phyloP scores from a whole-genome alignment of 2,888 invertebrate genomes.

The Sinhomidia bicolor region DNA sequence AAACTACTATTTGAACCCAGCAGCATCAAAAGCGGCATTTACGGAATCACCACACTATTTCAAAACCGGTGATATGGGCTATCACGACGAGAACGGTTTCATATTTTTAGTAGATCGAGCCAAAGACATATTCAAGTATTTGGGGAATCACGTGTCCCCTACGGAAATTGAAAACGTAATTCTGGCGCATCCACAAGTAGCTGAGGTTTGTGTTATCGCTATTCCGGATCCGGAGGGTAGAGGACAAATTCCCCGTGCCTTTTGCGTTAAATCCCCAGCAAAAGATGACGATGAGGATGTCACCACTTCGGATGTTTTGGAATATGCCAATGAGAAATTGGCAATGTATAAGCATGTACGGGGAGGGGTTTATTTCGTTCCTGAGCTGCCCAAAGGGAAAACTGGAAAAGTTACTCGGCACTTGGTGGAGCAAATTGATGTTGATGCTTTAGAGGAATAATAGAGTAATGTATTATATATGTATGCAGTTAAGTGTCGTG shows the following conservation, averaged over 20 bases:
- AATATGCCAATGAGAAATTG: conserved; percentile 74
- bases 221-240: conserved; percentile 76
- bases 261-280: conserved; percentile 67
- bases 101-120: conserved; percentile 76
- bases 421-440: too few relatives aligned
- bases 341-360: conserved; percentile 70
- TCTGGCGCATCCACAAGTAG: conserved; percentile 54
- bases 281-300: conserved; percentile 30
- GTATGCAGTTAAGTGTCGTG: too few relatives aligned
- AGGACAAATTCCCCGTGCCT: conserved; percentile 76
- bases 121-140: conserved; percentile 79
- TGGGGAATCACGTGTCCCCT: conserved; percentile 74
- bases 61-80: conserved; percentile 77
- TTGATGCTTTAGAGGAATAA: too few relatives aligned
- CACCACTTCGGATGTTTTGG: conserved; percentile 58
- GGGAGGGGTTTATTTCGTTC: conserved; percentile 71
- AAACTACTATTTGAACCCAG: conserved; percentile 68
- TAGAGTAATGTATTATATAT: too few relatives aligned
- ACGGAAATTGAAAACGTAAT: conserved; percentile 72
- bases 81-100: conserved; percentile 76
- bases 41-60: conserved; percentile 66
- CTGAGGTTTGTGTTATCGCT: conserved; percentile 75
- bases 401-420: conserved; percentile 74
- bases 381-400: conserved; percentile 69
- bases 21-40: conserved; percentile 74